Conservation (phyloP, 2,797 vertebrate species). For the Sebastes variabilis region DNA sequence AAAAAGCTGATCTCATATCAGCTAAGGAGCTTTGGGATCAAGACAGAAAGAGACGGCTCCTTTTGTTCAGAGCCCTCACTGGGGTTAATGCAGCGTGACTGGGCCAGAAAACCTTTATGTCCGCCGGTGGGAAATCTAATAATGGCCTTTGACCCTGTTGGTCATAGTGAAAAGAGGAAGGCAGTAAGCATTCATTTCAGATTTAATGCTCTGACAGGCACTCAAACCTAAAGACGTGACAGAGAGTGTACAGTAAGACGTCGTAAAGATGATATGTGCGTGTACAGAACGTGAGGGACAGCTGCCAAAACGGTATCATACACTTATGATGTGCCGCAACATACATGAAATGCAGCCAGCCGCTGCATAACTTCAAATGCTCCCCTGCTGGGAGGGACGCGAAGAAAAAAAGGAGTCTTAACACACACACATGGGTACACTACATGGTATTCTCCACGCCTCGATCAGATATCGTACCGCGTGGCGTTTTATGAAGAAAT, state of each 20-base stretch:
- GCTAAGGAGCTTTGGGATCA: constrained; percentile 63
- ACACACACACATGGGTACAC: constrained; percentile 36
- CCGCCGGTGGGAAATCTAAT: constrained; percentile 51
- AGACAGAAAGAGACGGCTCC: constrained; percentile 55
- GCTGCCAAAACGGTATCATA: constrained; percentile 51
- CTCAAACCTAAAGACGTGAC: constrained; percentile 41
- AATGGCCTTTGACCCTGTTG: constrained; percentile 52
- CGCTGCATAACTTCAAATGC: constrained; percentile 23
- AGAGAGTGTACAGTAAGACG: constrained; percentile 38
- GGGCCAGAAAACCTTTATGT: constrained; percentile 51
- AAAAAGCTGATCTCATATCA: constrained; percentile 70
- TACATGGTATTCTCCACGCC: constrained; percentile 47
- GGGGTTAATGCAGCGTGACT: constrained; percentile 59
- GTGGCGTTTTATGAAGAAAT: constrained; percentile 78
- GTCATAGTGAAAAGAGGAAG: constrained; percentile 30
- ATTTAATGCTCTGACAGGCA: constrained; percentile 40
- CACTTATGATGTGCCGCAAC: constrained; percentile 13
- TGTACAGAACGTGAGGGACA: constrained; percentile 31
- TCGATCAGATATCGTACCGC: constrained; percentile 76
- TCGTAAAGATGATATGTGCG: constrained; percentile 47
- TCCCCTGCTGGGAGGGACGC: constrained; percentile 4
- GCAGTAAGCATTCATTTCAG: constrained; percentile 41
- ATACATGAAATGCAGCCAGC: constrained; percentile 43
- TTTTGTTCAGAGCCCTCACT: constrained; percentile 55
- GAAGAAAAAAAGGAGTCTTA: constrained; percentile 16